Base-by-base conservation (phyloP, 23 tunicate species). In the Styela clava region DNA sequence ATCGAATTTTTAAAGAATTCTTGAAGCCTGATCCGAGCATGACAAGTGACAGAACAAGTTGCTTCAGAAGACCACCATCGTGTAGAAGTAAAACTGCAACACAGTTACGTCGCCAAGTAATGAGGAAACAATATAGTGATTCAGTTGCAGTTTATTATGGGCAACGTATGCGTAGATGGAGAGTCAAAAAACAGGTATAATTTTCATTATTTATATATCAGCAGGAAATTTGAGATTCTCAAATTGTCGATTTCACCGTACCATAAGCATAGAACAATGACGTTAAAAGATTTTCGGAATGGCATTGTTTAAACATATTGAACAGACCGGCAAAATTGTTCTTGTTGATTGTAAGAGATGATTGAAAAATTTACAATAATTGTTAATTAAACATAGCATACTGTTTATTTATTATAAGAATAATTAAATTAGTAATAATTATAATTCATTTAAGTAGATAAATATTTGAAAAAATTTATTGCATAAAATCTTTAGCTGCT, bases 61-160 rank as follows among this genome's bases (percentile, higher is more conserved):
- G 81, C 1, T 28, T 31, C 22, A 68, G 76, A 24, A 85, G 81
- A 74, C 86, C 79, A 2, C 89, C 89, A 0, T 73, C 78, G 5
- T 81, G 83, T 29, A 25, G 72, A 1, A 63, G 61, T 16, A 80
- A 74, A 33, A 73, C 33, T 31, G 61, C 88, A 18, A 78, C 86
- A 0, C 95, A 89, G 35, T 61, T 89, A 73, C 83, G 95, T 16
- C 73, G 95, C 26, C 95, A 89, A 77, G 88, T 89, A 25, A 85
- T 89, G 95, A 74, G 89, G 65, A 89, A 89, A 34, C 95, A 89
- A 67, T 89, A 89, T 79, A 89, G 95, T 72, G 95, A 89, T 61
- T 85, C 95, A 2, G 83, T 85, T 32, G 95, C 95, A n/a, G 83
- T 89, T 88, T 89, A 84, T 61, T 89, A 89, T 36, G 95, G 95